Evolutionary conservation across 2,888 invertebrate species (phyloP).

Genomic region (Neoascia interrupta): DNA sequence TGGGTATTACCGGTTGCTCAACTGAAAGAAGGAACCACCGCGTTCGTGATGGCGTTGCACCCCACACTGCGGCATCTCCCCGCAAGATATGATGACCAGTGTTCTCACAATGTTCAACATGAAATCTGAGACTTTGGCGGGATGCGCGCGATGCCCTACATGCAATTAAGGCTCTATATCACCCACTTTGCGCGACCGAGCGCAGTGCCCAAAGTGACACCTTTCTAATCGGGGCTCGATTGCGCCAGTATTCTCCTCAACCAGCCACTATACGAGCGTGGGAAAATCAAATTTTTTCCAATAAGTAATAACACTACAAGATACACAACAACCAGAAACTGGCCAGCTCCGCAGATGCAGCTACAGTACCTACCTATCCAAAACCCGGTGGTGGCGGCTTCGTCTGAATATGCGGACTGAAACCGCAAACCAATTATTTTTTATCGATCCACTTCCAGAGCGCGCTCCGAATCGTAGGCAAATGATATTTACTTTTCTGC

Average conservation of each 20-base stretch:
- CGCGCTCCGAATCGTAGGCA: constrained; percentile 55
- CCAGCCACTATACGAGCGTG: constrained; percentile 52
- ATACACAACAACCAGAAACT: constrained; percentile 4
- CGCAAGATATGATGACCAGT: constrained; percentile 64
- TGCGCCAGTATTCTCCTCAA: no score
- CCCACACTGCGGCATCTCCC: background rate
- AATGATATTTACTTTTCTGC: constrained; percentile 69
- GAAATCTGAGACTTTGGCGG: constrained; percentile 39
- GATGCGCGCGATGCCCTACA: constrained; percentile 60
- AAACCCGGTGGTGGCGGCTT: constrained; percentile 15
- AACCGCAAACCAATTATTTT: constrained; percentile 69
- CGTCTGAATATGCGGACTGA: constrained; percentile 10
- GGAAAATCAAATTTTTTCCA: constrained; percentile 66
- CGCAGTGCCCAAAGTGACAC: constrained; percentile 66
- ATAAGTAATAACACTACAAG: constrained; percentile 43
- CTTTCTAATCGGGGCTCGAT: constrained; percentile 64
- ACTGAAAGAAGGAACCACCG: constrained; percentile 61
- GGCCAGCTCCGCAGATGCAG: no score
- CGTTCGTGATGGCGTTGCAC: constrained; percentile 57
- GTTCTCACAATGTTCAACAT: constrained; percentile 69
- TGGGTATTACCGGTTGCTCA: constrained; percentile 63
- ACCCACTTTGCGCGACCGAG: constrained; percentile 52
- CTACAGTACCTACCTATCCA: no score
- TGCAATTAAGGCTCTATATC: constrained; percentile 67
- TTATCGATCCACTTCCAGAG: constrained; percentile 67